phyloP scores from a whole-genome alignment of 2,113 vertebrate species.

The Gallinago paraguaiae region DNA sequence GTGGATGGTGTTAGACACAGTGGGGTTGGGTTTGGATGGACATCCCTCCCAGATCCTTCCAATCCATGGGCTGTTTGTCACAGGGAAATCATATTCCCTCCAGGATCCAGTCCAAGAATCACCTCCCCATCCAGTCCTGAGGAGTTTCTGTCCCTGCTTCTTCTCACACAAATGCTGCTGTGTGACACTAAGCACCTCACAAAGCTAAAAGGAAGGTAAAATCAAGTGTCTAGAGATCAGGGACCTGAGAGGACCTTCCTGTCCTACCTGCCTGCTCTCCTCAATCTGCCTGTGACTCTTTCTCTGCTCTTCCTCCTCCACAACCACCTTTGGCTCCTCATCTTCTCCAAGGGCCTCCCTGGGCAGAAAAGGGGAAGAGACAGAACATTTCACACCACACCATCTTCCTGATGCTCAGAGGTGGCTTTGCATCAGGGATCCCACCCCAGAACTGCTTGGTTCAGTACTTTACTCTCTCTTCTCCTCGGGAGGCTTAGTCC shows the following conservation, averaged over 20 bases:
- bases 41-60: background rate
- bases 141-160: background rate
- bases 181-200: background rate
- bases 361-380: background rate
- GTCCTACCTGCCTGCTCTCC: constrained; percentile 71
- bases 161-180: background rate
- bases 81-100: background rate
- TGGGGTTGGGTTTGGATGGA: background rate
- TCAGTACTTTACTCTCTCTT: background rate
- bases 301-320: constrained; percentile 63
- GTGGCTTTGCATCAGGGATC: background rate
- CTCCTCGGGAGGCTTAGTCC: background rate
- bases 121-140: no score
- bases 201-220: background rate
- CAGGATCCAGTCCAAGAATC: background rate
- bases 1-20: background rate
- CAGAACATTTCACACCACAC: background rate
- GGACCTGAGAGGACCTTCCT: background rate
- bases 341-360: constrained; percentile 71
- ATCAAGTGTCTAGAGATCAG: background rate
- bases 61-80: background rate
- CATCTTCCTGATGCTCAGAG: accelerated
- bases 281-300: constrained; percentile 73
- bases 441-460: accelerated
- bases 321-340: constrained; percentile 33